Evolutionary conservation across 1,140 invertebrate genomes (phyloP).

Genomic region (Dreissena polymorpha): DNA sequence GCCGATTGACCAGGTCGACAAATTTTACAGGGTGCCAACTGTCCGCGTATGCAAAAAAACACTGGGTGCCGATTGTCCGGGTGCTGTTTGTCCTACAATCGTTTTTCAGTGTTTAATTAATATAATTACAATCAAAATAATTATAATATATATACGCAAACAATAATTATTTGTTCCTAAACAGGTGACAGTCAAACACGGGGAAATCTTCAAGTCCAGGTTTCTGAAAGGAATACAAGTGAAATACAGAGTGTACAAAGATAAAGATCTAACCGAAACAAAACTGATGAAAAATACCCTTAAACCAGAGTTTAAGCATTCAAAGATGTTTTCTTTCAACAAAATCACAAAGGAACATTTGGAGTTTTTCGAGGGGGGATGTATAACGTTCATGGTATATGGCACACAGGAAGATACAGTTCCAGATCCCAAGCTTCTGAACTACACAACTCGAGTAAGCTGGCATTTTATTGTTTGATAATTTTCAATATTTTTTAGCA

Average conservation of each 20-base stretch:
- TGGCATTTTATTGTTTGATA: not conserved
- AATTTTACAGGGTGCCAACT: too few species aligned
- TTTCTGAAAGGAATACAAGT: slow-evolving; percentile 76
- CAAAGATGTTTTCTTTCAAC: slow-evolving; percentile 69
- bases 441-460: slow-evolving; percentile 77
- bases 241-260: slow-evolving; percentile 72
- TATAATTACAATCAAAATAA: too few species aligned
- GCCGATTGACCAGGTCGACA: too few species aligned
- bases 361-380: slow-evolving; percentile 77
- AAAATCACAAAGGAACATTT: slow-evolving; percentile 75
- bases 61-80: too few species aligned
- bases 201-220: slow-evolving; percentile 74
- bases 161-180: too few species aligned
- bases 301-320: slow-evolving; percentile 76
- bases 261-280: slow-evolving; percentile 72
- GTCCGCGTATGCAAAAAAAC: too few species aligned
- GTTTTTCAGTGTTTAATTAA: too few species aligned
- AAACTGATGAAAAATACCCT: slow-evolving; percentile 71
- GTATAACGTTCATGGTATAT: slow-evolving; percentile 78
- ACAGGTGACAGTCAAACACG: slow-evolving; percentile 70
- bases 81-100: too few species aligned
- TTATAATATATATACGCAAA: too few species aligned
- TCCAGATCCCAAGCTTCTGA: slow-evolving; percentile 73
- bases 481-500: not conserved
- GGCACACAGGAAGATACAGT: slow-evolving; percentile 76